Percentiles rank a stretch among this genome's conserved stretches.
phyloP scores from a whole-genome alignment of 35 echinoderm and acorn worm species.

The Lytechinus variegatus region DNA sequence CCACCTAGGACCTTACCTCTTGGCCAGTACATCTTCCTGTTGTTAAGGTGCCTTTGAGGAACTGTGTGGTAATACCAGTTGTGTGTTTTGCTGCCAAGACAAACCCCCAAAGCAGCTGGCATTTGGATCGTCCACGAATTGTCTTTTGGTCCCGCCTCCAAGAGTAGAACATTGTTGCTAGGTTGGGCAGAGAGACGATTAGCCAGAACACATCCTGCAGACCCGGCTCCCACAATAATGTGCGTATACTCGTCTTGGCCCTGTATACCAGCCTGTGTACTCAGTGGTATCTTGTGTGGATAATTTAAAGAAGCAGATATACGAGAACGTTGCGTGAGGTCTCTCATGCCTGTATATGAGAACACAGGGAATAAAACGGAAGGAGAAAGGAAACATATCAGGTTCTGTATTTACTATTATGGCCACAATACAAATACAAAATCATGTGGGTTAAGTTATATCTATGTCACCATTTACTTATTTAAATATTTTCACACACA shows the following conservation, averaged over 20 bases:
- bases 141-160: constrained; percentile 88
- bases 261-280: background rate
- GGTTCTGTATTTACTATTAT: too few relatives aligned
- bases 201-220: too few relatives aligned
- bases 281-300: background rate
- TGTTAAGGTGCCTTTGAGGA: constrained; percentile 79
- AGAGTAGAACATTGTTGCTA: constrained; percentile 71
- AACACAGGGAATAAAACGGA: too few relatives aligned
- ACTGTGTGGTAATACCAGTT: constrained; percentile 91
- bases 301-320: background rate
- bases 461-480: too few relatives aligned
- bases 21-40: constrained; percentile 27
- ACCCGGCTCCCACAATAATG: background rate
- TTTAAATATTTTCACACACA: too few relatives aligned
- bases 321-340: too few relatives aligned
- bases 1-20: constrained; percentile 56
- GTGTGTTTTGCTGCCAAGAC: constrained; percentile 67
- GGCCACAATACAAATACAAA: too few relatives aligned
- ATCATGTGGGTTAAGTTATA: too few relatives aligned
- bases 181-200: background rate
- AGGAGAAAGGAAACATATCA: too few relatives aligned
- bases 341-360: too few relatives aligned
- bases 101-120: constrained; percentile 88
- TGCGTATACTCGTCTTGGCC: background rate
- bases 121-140: constrained; percentile 93